phyloP scores from a whole-genome alignment of 2,797 vertebrate species.

The Taeniopygia guttata region DNA sequence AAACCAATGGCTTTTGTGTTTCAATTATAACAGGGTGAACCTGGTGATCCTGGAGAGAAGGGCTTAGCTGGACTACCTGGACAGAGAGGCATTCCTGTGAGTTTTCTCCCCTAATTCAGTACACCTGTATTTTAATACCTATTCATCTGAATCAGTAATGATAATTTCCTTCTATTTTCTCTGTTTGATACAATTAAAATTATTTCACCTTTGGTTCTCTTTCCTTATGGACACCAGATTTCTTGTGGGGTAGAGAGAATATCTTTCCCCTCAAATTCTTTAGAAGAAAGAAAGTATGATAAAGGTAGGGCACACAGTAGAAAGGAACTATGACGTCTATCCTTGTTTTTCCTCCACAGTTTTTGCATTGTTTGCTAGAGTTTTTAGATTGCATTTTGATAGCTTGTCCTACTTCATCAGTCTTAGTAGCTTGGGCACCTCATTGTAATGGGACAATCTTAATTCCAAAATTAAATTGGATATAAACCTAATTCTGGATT shows the following conservation, averaged over 20 bases:
- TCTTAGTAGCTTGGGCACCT: background rate
- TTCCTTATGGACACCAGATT: background rate
- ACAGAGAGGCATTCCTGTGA: conserved; percentile 78
- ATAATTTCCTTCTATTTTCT: background rate
- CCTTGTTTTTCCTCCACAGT: background rate
- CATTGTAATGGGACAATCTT: background rate
- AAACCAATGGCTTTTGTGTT: background rate
- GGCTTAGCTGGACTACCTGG: conserved; percentile 76
- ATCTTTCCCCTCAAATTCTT: background rate
- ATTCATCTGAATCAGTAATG: background rate
- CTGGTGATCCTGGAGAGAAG: conserved; percentile 76
- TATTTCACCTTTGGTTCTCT: background rate
- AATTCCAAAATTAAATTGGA: background rate
- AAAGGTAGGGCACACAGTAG: background rate
- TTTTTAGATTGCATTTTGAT: background rate
- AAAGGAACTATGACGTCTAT: background rate
- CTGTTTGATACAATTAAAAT: background rate
- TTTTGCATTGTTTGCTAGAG: background rate
- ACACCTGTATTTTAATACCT: background rate
- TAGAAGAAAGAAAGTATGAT: background rate
- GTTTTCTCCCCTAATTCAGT: conserved; percentile 13
- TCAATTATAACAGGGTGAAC: conserved; percentile 78
- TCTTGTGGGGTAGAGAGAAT: background rate
- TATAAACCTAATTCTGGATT: background rate
- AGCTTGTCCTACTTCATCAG: background rate